These are phyloP conservation scores for Teleiodes luculella DNA, from an alignment of 2,888 invertebrate genomes.

Conservation along the genomic window DNA sequence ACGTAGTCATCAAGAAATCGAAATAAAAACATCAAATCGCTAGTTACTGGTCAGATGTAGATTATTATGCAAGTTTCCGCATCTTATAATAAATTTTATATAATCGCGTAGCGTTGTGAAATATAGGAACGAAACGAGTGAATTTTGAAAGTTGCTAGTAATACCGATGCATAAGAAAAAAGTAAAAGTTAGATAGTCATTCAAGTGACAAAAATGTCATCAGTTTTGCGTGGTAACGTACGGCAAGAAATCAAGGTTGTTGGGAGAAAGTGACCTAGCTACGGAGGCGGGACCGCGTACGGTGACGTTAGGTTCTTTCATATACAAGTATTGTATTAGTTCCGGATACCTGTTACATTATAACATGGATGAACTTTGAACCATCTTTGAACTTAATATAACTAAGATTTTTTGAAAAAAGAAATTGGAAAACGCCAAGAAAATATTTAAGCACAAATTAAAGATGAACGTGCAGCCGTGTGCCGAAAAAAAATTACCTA, in stretches of 20 bases:
- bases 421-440: too few species aligned
- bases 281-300: slow-evolving; percentile 35
- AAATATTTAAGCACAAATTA: too few species aligned
- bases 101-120: slow-evolving; percentile 37
- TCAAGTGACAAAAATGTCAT: slow-evolving; percentile 62
- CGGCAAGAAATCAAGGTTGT: slow-evolving; percentile 73
- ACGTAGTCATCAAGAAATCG: neutral
- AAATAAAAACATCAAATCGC: slow-evolving; percentile 10
- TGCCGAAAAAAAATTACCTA: too few species aligned
- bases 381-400: neutral
- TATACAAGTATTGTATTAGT: slow-evolving; percentile 25
- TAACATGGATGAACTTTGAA: slow-evolving; percentile 1
- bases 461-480: too few species aligned
- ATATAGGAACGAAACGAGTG: slow-evolving; percentile 35
- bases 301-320: slow-evolving; percentile 39
- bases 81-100: slow-evolving; percentile 35
- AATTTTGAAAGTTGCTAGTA: slow-evolving; percentile 28
- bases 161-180: slow-evolving; percentile 38
- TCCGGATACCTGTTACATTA: slow-evolving; percentile 19
- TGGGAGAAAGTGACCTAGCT: slow-evolving; percentile 71
- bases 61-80: slow-evolving; percentile 40
- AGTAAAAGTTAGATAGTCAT: slow-evolving; percentile 66
- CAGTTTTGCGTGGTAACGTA: slow-evolving; percentile 40
- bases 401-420: too few species aligned
- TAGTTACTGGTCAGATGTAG: slow-evolving; percentile 10